Percentiles rank a stretch among this genome's conserved stretches.
phyloP scores from a whole-genome alignment of 2,888 invertebrate genomes.

The Mesorhabditis belari region DNA sequence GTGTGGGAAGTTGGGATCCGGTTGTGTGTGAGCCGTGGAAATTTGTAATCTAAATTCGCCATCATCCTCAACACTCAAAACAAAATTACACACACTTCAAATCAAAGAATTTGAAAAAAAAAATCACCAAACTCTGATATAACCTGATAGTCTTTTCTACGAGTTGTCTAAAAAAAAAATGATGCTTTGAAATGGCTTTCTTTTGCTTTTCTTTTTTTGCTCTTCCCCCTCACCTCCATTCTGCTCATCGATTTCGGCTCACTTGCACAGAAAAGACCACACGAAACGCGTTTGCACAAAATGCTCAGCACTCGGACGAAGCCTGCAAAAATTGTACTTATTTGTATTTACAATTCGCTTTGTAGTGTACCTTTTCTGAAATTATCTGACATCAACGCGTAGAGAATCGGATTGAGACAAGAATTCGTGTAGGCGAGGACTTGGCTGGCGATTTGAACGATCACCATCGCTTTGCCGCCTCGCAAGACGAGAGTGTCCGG shows the following conservation, averaged over 20 bases:
- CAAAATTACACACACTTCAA: too few relatives aligned
- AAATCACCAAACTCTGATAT: too few relatives aligned
- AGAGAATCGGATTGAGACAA: conserved; percentile 86
- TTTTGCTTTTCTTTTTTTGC: too few relatives aligned
- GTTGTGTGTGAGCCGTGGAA: neutral
- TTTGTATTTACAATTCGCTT: neutral
- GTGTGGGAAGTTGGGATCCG: neutral
- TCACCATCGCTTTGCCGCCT: conserved; percentile 43
- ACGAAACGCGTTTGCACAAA: conserved; percentile 14
- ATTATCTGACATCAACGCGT: conserved; percentile 87
- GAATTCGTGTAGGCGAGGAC: conserved; percentile 78
- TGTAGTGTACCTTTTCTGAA: conserved; percentile 69
- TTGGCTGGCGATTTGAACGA: conserved; percentile 47
- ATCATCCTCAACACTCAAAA: neutral
- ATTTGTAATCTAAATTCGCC: neutral
- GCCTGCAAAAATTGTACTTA: conserved; percentile 15
- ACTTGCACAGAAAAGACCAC: conserved; percentile 19
- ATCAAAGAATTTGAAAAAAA: too few relatives aligned
- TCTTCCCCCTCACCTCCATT: too few relatives aligned
- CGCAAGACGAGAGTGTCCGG: conserved; percentile 45
- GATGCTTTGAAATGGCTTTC: too few relatives aligned
- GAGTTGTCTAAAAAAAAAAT: neutral
- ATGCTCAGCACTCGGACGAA: conserved; percentile 22
- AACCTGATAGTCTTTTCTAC: neutral
- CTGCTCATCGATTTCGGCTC: too few relatives aligned